Percentiles rank a stretch among this genome's conserved stretches.
phyloP scores from a whole-genome alignment of 2,113 vertebrate genomes.

The Chaetodon auriga region DNA sequence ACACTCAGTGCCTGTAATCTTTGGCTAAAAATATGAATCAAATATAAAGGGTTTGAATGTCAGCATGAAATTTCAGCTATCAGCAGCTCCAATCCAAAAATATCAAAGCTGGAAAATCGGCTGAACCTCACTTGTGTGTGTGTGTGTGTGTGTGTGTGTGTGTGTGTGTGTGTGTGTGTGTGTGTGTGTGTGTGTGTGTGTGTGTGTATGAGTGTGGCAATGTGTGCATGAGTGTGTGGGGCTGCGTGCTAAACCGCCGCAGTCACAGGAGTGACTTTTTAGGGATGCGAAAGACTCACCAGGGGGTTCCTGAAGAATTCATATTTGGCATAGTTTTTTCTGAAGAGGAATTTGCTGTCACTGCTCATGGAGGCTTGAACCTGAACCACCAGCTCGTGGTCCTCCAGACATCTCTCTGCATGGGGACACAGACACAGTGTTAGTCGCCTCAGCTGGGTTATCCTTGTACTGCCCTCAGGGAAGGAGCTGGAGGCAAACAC shows the following conservation, averaged over 20 bases:
- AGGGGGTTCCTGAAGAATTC: constrained; percentile 97
- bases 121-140: background rate
- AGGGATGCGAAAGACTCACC: constrained; percentile 81
- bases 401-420: constrained; percentile 94
- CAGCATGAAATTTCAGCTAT: background rate
- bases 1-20: background rate
- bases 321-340: constrained; percentile 98
- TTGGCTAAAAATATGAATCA: background rate
- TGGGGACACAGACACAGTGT: constrained; percentile 35
- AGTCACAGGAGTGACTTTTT: constrained; percentile 60
- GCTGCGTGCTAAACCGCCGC: constrained; percentile 46
- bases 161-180: background rate
- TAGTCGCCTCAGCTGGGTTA: background rate
- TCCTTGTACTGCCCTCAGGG: background rate
- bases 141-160: constrained; percentile 13
- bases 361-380: constrained; percentile 92
- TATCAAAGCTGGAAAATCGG: constrained; percentile 10
- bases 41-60: constrained; percentile 15
- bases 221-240: background rate
- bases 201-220: constrained; percentile 16
- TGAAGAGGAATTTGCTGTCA: constrained; percentile 95
- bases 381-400: constrained; percentile 94
- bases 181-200: background rate
- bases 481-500: background rate
- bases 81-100: constrained; percentile 12